Evolutionary conservation across 2,113 vertebrate genomes (phyloP), one percentile per base, ranked within the genome.

Genomic region (Rhadina sibilatrix): DNA sequence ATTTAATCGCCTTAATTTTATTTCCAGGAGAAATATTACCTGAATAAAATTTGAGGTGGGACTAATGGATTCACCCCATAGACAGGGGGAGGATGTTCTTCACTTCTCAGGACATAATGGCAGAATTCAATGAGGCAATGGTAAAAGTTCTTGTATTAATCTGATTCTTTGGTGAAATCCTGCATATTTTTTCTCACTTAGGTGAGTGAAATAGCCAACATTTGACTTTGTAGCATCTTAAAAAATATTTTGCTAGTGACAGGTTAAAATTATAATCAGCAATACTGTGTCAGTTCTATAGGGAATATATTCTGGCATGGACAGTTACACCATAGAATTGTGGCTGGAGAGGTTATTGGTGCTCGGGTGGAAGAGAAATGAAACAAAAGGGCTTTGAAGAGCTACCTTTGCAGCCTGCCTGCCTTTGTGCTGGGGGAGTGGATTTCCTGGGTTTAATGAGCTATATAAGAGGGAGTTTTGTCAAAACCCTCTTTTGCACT

Each of bases 331-430:
- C 33, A 2, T 0, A 3, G 76, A 57, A 64, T 25, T 76, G 69
- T 69, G 75, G 1, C 7, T 65, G 80, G 44, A 59, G 70, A 72
- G 21, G 20, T 68, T 89, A 10, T 22, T 60, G 23, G 83, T 69
- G 69, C 64, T 16, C 2, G 76, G 31, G 35, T 86, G 64, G 85
- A 47, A 90, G 53, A 72, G 83, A 89, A 87, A 79, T 15, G 38
- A 79, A 93, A 91, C 94, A 91, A 96, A 93, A 93, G 90, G 80
- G 69, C 90, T 93, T 89, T 93, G 90, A 93, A 92, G 63, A 44
- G 8, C 69, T 35, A 89, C 84, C 91, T 95, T 84, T 93, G 92
- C 84, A 84, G 65, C 61, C 15, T 33, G 59, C 69, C 35, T 60
- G 83, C 71, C 53, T 95, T 80, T 96, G 70, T 89, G 53, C 63